Evolutionary conservation across 2,888 invertebrate species (phyloP), one percentile per base, ranked within the genome.

Genomic region (Salpingus planirostris): DNA sequence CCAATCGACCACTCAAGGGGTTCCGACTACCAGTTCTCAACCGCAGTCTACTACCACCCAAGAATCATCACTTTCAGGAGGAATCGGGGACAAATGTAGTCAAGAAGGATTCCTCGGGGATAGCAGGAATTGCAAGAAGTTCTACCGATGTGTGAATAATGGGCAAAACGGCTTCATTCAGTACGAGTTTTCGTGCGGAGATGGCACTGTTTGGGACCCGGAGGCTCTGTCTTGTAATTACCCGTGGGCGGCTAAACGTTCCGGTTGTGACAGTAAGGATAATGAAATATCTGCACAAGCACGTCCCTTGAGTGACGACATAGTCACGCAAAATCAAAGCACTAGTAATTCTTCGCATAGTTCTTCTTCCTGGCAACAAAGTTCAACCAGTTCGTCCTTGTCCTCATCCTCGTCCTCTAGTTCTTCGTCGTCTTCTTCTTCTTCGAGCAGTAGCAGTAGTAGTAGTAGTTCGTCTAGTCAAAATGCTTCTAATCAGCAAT

Each of bases 131-230:
- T 88, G 88, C 54, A 68, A 70, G 27, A 66, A 74, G 29, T 88
- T 85, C 64, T 85, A 85, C 57, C 73, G 85, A 52, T 88, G 88
- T 46, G 75, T 82, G 12, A 69, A 73, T 48, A 74, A 73, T 52
- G 71, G 73, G 41, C 64, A 69, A 14, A 73, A 72, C 38, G 68
- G 69, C 2, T 81, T 67, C 47, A 74, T 64, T 24, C 76, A 73
- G 60, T 78, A 80, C 55, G 78, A 82, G 40, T 87, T 82, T 57
- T 65, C 66, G n/a, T 87, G 87, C 59, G 79, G 77, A 2, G 71
- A 77, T 33, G 84, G 82, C 28, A 87, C 86, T 3, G 77, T 80
- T 18, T 87, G 86, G 85, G 83, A 84, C 62, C 70, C 74, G 32
- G 65, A 68, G 28, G 62, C 76, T 34, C 66, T 74, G 54, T 73